Percentiles rank a stretch among this genome's conserved stretches.
phyloP scores from a whole-genome alignment of 1,140 invertebrate genomes.

The Cherax destructor region DNA sequence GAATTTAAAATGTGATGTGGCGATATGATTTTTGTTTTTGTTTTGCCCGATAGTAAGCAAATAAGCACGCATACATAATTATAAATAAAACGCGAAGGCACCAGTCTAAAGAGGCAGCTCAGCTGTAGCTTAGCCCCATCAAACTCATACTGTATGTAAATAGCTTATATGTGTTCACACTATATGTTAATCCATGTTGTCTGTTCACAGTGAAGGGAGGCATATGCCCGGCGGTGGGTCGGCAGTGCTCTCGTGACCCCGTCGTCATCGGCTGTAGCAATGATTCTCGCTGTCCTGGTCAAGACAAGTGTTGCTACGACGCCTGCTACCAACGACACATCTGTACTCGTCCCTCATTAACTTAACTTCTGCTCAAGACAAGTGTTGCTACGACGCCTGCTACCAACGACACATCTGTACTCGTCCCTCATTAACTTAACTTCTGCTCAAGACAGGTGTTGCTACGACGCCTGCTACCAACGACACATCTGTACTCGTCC shows the following conservation, averaged over 20 bases:
- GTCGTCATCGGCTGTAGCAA: not conserved
- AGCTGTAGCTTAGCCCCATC: too few relatives aligned
- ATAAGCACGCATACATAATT: too few relatives aligned
- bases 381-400: not conserved
- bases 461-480: not conserved
- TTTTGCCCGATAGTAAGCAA: too few relatives aligned
- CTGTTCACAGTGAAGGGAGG: not conserved
- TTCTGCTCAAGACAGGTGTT: too few relatives aligned
- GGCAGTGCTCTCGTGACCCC: not conserved
- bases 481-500: not conserved
- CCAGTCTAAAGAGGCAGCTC: too few relatives aligned
- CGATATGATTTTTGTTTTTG: too few relatives aligned
- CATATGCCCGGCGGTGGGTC: not conserved
- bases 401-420: not conserved
- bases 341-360: not conserved
- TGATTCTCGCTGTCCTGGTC: not conserved
- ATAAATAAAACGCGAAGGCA: too few relatives aligned
- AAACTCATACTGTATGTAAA: too few relatives aligned
- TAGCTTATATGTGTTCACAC: too few relatives aligned
- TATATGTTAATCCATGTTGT: not conserved
- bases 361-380: not conserved
- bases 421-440: not conserved
- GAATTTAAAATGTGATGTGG: too few relatives aligned
- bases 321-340: not conserved
- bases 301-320: not conserved